Evolutionary conservation across 2,797 vertebrate genomes (phyloP).

Genomic region (Chloroceryle amazona): DNA sequence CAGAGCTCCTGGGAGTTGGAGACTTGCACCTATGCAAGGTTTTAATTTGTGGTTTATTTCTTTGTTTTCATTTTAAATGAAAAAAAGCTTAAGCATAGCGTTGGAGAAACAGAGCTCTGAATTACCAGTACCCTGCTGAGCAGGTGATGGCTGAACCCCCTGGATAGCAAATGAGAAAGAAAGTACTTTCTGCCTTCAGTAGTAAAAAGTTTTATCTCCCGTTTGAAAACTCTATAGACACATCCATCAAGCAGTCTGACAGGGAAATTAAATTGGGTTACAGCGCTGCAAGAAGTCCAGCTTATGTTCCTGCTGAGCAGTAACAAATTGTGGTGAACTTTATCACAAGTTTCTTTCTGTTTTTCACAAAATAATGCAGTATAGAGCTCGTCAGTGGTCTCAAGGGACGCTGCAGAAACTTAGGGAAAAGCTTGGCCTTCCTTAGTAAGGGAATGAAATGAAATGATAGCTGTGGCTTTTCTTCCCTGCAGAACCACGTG

Average conservation of each 20-base stretch:
- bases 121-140: not conserved
- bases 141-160: not conserved
- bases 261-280: slow-evolving; percentile 77
- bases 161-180: slow-evolving; percentile 21
- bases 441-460: not conserved
- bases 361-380: slow-evolving; percentile 4
- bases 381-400: not conserved
- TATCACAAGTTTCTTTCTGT: not conserved
- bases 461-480: not conserved
- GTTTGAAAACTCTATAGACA: slow-evolving; percentile 61
- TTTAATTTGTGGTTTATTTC: not conserved
- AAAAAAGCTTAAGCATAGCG: not conserved
- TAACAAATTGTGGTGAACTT: slow-evolving; percentile 66
- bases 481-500: not conserved
- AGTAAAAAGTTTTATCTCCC: slow-evolving; percentile 58
- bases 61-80: not conserved
- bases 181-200: slow-evolving; percentile 14
- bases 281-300: slow-evolving; percentile 64
- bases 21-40: not conserved
- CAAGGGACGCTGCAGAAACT: not conserved
- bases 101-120: not conserved
- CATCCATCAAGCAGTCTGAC: slow-evolving; percentile 74
- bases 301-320: slow-evolving; percentile 62
- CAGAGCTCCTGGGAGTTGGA: not conserved
- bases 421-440: not conserved